These are phyloP conservation scores for Gallinago solitaria DNA, from an alignment of 2,797 vertebrate species.

Conservation along the genomic window DNA sequence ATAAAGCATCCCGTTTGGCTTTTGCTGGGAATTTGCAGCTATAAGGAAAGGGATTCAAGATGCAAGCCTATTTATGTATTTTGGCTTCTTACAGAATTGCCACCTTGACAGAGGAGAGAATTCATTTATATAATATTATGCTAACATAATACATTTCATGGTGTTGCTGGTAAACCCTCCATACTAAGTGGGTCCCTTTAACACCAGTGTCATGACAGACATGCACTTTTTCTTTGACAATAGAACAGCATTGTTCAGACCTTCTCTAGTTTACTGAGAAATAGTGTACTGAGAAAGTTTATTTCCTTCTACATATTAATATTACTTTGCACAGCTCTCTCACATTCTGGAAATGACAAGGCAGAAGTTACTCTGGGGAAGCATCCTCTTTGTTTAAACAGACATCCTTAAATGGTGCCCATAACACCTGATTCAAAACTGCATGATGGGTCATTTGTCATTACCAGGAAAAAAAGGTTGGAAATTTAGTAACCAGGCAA, in stretches of 20 bases:
- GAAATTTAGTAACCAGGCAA: not conserved
- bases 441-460: not conserved
- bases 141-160: not conserved
- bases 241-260: not conserved
- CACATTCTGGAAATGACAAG: not conserved
- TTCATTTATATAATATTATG: not conserved
- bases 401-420: not conserved
- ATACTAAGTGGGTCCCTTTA: not conserved
- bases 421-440: not conserved
- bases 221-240: not conserved
- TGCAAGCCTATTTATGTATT: not conserved
- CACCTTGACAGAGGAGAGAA: constrained; percentile 14
- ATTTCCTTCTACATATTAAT: not conserved
- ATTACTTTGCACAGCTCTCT: not conserved
- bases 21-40: not conserved
- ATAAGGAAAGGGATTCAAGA: not conserved
- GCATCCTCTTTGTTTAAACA: not conserved
- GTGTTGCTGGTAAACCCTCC: not conserved
- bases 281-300: not conserved
- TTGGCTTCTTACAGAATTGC: not conserved
- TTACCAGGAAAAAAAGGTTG: not conserved
- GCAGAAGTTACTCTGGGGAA: not conserved
- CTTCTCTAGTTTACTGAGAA: not conserved
- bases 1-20: not conserved
- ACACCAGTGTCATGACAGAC: not conserved